A percentile compares a stretch with the other conserved stretches of the same genome.
Evolutionary conservation across 2,113 vertebrate species (phyloP).

Genomic region (Cyphomyrus discorhynchus): DNA sequence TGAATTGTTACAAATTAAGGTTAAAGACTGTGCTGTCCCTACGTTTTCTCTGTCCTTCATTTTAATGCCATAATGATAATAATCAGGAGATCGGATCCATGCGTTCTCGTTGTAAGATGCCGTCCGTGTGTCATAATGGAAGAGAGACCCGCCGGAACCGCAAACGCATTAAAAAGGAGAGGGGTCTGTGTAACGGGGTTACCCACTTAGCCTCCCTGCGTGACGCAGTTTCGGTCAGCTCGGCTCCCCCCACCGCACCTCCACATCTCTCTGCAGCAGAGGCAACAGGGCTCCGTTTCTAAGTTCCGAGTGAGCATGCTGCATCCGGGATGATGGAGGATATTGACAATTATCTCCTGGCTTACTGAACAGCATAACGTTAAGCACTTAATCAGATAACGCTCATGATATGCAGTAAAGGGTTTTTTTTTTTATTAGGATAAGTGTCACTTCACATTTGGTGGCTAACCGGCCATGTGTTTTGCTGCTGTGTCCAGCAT

Average conservation of each 20-base stretch:
- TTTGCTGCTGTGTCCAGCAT: background rate
- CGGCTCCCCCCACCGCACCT: conserved; percentile 13
- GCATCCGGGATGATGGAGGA: background rate
- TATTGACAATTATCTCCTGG: background rate
- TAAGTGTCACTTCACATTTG: background rate
- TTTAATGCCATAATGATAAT: background rate
- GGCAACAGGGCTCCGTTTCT: background rate
- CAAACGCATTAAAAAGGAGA: background rate
- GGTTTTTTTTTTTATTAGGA: background rate
- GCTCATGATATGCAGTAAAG: background rate
- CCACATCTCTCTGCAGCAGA: conserved; percentile 17
- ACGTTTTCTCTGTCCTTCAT: background rate
- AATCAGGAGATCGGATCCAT: background rate
- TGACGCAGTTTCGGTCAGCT: conserved; percentile 32
- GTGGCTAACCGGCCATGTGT: background rate
- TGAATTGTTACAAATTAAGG: background rate
- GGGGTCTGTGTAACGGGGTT: conserved; percentile 22
- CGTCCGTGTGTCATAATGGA: background rate
- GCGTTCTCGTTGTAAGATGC: background rate
- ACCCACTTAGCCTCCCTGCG: conserved; percentile 21
- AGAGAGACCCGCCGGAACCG: background rate
- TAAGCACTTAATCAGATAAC: background rate
- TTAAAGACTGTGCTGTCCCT: background rate
- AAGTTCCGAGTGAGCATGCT: background rate
- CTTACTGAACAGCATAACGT: background rate